phyloP scores from a whole-genome alignment of 2,888 invertebrate species.

The Eurytoma californica region DNA sequence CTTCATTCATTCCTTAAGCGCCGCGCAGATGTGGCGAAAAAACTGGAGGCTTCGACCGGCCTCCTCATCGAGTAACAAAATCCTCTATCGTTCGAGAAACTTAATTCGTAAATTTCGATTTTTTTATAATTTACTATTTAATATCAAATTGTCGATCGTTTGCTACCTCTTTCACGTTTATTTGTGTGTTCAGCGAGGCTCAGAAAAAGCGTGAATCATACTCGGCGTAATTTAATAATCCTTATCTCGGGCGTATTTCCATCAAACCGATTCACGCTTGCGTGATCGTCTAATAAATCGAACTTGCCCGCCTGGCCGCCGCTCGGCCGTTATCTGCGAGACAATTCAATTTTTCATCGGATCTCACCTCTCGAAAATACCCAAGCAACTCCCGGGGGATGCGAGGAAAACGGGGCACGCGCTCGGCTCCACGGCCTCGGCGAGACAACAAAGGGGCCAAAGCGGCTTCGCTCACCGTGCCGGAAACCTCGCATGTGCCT shows the following conservation, averaged over 20 bases:
- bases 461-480: neutral
- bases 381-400: conserved; percentile 33
- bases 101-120: neutral
- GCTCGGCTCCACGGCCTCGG: neutral
- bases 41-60: neutral
- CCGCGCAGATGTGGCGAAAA: neutral
- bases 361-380: conserved; percentile 23
- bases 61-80: neutral
- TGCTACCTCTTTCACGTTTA: neutral
- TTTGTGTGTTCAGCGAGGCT: neutral
- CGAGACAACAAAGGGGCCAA: conserved; percentile 37
- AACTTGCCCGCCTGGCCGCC: neutral
- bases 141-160: neutral
- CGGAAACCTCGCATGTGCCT: neutral
- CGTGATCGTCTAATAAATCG: conserved; percentile 26
- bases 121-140: neutral
- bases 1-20: neutral
- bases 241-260: conserved; percentile 30
- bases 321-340: conserved; percentile 26
- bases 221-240: conserved; percentile 33
- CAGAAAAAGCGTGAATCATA: conserved; percentile 14
- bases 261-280: conserved; percentile 39
- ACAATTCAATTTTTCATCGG: conserved; percentile 45
- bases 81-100: neutral
- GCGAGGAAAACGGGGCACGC: conserved; percentile 22